A percentile compares a stretch with the other conserved stretches of the same genome.
Evolutionary conservation across 2,113 vertebrate species (phyloP).

Genomic region (Dromas ardeola): DNA sequence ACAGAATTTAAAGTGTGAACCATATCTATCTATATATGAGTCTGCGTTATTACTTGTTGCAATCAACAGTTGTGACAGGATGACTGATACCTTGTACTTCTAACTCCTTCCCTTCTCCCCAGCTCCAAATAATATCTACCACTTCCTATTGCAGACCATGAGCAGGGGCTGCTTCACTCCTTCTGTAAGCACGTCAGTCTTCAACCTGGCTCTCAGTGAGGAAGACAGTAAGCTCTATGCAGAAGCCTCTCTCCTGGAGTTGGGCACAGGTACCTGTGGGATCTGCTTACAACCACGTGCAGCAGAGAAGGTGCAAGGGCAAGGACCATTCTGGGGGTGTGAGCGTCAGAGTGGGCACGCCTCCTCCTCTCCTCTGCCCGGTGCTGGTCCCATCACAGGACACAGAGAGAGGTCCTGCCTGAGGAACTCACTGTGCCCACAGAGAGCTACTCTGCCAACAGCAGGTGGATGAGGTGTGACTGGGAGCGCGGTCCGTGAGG

Average conservation of each 20-base stretch:
- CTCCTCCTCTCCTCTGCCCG: background rate
- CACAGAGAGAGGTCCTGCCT: fast-evolving
- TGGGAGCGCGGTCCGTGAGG: fast-evolving
- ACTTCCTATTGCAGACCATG: background rate
- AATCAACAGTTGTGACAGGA: background rate
- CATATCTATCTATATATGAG: background rate
- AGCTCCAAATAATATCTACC: background rate
- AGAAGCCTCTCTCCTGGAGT: conserved; percentile 56
- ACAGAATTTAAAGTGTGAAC: background rate
- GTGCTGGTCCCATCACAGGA: background rate
- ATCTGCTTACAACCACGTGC: background rate
- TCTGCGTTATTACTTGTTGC: background rate
- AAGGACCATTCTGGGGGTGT: background rate
- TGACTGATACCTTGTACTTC: background rate
- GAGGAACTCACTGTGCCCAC: fast-evolving
- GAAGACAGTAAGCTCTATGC: conserved; percentile 15
- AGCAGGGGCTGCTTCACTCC: conserved; percentile 60
- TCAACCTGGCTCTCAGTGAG: background rate
- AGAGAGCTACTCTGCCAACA: background rate
- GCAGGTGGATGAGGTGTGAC: background rate
- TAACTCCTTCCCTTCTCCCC: background rate
- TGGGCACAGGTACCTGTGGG: conserved; percentile 51
- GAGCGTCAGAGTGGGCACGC: background rate
- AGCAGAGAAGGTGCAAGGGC: background rate
- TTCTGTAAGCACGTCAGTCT: conserved; percentile 43